Evolutionary conservation across 2,113 vertebrate genomes (phyloP).

Genomic region (Nicator chloris): DNA sequence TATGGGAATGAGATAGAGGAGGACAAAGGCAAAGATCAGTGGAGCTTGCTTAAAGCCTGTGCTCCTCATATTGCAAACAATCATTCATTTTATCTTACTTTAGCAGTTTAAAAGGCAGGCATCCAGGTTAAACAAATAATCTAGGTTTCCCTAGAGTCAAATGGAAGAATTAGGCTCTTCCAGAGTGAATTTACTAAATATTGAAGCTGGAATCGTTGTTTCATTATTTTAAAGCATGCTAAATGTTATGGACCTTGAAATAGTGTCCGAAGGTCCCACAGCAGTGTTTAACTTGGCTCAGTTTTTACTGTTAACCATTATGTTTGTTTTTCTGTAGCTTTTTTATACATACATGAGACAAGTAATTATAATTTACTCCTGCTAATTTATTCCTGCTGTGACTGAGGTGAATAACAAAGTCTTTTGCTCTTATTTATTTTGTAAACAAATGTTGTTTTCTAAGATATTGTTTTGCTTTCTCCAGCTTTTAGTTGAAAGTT

Average conservation of each 20-base stretch:
- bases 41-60: background rate
- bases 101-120: background rate
- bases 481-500: background rate
- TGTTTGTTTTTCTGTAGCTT: background rate
- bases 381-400: background rate
- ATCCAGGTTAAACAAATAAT: background rate
- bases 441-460: background rate
- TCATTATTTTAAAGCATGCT: background rate
- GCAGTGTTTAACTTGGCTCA: background rate
- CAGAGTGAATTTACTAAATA: background rate
- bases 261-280: background rate
- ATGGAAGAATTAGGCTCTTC: background rate
- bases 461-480: background rate
- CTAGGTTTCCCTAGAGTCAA: background rate
- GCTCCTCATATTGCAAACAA: background rate
- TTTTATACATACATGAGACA: background rate
- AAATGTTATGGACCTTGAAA: background rate
- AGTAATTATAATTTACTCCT: background rate
- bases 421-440: background rate
- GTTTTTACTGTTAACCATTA: background rate
- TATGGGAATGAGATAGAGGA: background rate
- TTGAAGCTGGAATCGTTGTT: background rate
- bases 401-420: background rate
- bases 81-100: background rate
- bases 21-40: background rate